Conservation (phyloP, 2,113 vertebrate genomes). For the Mesoclemmys tuberculata region DNA sequence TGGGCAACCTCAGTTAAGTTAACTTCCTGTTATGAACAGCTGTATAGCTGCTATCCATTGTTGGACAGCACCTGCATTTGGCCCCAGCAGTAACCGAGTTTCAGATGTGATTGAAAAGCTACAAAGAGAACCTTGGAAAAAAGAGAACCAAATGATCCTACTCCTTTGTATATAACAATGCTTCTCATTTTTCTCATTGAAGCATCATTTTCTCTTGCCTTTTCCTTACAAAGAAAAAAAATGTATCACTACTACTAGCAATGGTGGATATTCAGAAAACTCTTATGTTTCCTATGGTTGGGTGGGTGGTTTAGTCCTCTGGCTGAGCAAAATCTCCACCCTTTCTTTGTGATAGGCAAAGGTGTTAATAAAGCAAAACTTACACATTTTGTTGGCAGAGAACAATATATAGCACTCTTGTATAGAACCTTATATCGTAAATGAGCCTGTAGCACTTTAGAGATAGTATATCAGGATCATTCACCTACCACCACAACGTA, state of each 20-base stretch:
- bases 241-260: background rate
- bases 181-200: background rate
- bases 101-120: background rate
- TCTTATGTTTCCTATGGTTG: background rate
- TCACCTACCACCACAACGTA: background rate
- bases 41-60: background rate
- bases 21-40: slow-evolving; percentile 63
- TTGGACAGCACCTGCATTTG: background rate
- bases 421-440: background rate
- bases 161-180: background rate
- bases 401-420: background rate
- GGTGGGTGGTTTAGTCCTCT: background rate
- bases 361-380: background rate
- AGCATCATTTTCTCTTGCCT: background rate
- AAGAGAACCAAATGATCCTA: background rate
- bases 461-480: background rate
- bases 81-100: background rate
- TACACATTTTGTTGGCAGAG: background rate
- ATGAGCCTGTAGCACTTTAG: slow-evolving; percentile 17
- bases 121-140: background rate
- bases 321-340: background rate
- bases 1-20: slow-evolving; percentile 29
- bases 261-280: background rate
- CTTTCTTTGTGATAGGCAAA: background rate
- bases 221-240: background rate